These are phyloP conservation scores for Channa argus DNA, from an alignment of 2,113 vertebrate species.

Conservation along the genomic window DNA sequence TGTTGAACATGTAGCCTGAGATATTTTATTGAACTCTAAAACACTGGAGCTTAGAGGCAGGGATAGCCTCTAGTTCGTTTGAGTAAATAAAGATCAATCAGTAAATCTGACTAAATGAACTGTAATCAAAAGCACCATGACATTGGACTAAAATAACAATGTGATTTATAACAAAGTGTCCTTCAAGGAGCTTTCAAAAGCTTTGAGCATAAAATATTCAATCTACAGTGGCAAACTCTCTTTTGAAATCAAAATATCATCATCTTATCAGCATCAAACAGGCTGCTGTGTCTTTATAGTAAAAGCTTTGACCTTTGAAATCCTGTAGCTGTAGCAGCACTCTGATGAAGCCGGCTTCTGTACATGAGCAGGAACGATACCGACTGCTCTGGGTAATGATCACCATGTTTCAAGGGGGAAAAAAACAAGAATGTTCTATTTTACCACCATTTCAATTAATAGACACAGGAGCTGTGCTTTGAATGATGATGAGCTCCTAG, in stretches of 20 bases:
- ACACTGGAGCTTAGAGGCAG: not conserved
- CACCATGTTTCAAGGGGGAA: not conserved
- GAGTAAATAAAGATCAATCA: not conserved
- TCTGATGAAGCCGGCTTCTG: not conserved
- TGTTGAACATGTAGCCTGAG: not conserved
- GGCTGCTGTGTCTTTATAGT: not conserved
- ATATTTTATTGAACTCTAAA: not conserved
- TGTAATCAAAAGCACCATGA: not conserved
- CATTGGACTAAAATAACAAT: not conserved
- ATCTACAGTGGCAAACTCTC: not conserved
- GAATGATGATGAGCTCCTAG: not conserved
- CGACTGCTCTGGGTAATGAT: not conserved
- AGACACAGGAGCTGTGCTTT: not conserved
- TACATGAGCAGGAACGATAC: not conserved
- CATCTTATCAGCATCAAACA: not conserved
- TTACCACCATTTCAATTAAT: not conserved
- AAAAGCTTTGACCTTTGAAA: slow-evolving; percentile 43
- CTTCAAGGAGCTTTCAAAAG: too few relatives aligned
- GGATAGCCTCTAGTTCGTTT: not conserved
- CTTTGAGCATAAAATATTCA: too few relatives aligned
- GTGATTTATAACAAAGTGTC: too few relatives aligned
- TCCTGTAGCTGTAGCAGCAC: not conserved
- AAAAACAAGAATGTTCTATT: not conserved
- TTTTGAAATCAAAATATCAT: not conserved
- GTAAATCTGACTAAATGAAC: not conserved